phyloP scores from a whole-genome alignment of 2,113 vertebrate genomes.

The Salvelinus fontinalis region DNA sequence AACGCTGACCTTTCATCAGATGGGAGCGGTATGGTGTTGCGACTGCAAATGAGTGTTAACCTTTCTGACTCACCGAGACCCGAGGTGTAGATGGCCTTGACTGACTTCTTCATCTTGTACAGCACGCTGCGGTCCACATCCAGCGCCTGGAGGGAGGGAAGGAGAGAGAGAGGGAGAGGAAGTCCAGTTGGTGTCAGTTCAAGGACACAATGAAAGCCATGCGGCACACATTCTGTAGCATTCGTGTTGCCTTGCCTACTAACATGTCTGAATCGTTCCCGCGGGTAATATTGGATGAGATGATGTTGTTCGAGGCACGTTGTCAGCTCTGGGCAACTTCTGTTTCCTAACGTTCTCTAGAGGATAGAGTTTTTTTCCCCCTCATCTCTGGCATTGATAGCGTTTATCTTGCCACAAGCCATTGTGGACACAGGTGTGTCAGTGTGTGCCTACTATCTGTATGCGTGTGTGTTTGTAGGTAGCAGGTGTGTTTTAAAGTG shows the following conservation, averaged over 20 bases:
- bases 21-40: too few relatives aligned
- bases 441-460: not conserved
- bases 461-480: constrained; percentile 23
- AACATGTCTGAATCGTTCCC: not conserved
- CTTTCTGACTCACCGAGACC: constrained; percentile 87
- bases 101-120: constrained; percentile 99
- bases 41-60: not conserved
- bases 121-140: constrained; percentile 97
- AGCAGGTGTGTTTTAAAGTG: constrained; percentile 3
- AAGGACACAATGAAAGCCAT: not conserved
- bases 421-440: not conserved
- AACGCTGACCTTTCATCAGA: not conserved
- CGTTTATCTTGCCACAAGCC: not conserved
- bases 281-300: not conserved
- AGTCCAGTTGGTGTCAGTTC: not conserved
- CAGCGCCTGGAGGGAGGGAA: constrained; percentile 80
- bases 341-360: not conserved
- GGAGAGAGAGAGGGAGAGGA: not conserved
- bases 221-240: not conserved
- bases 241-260: not conserved
- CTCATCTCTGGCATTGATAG: not conserved
- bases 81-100: constrained; percentile 96
- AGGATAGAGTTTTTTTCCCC: not conserved
- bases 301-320: too few relatives aligned
- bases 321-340: not conserved